Conservation (phyloP, 2,888 invertebrate species). For the Nudaria mundana region DNA sequence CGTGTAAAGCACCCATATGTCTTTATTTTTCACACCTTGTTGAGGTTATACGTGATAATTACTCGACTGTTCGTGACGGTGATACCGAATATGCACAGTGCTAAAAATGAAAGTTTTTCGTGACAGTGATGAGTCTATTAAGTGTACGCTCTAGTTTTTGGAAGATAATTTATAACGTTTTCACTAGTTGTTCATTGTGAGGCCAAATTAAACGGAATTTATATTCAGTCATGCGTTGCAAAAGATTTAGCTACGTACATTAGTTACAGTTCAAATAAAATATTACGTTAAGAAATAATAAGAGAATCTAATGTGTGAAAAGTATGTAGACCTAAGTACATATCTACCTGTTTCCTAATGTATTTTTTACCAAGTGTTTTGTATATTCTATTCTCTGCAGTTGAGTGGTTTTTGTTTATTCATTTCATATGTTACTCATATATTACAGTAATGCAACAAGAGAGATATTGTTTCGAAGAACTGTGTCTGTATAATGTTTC, state of each 20-base stretch:
- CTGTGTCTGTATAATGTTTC: too few relatives aligned
- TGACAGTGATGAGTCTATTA: slow-evolving; percentile 21
- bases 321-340: too few relatives aligned
- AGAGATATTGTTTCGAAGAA: too few relatives aligned
- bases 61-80: slow-evolving; percentile 16
- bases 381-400: too few relatives aligned
- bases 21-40: slow-evolving; percentile 33
- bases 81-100: slow-evolving; percentile 23
- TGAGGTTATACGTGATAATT: slow-evolving; percentile 31
- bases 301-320: too few relatives aligned
- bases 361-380: too few relatives aligned
- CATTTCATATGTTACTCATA: too few relatives aligned
- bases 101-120: slow-evolving; percentile 36
- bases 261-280: not conserved
- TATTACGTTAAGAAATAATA: not conserved
- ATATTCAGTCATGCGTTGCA: not conserved
- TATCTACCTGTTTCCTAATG: too few relatives aligned
- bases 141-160: slow-evolving; percentile 28
- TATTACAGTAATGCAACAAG: too few relatives aligned
- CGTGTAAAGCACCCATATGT: slow-evolving; percentile 13
- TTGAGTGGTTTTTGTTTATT: too few relatives aligned
- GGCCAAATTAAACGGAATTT: not conserved
- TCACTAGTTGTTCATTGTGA: slow-evolving; percentile 17
- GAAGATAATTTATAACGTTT: slow-evolving; percentile 30
- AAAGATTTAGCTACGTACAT: not conserved